These are phyloP conservation scores for Phanerotoma sp. DNA, from an alignment of 2,888 invertebrate genomes.

Conservation along the genomic window DNA sequence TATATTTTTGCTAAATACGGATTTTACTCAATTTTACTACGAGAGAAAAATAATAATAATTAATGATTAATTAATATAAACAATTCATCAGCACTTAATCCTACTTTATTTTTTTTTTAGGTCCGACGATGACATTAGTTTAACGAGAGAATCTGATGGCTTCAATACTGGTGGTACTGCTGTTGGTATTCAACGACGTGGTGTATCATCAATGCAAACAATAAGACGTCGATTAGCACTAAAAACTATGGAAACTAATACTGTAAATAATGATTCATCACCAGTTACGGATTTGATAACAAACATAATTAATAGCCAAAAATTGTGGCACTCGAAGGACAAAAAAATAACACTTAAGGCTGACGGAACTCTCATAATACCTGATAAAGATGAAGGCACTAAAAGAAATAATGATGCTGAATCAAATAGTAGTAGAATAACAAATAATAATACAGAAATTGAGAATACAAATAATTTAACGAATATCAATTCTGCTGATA, in stretches of 20 bases:
- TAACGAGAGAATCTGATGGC: conserved; percentile 29
- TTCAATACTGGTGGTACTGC: conserved; percentile 39
- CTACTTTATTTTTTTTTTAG: no score
- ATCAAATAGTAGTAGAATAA: conserved; percentile 1
- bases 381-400: conserved; percentile 31
- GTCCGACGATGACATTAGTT: conserved; percentile 39
- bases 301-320: conserved; percentile 71
- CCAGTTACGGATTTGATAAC: conserved; percentile 64
- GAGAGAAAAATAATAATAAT: conserved; percentile 2
- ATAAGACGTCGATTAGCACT: conserved; percentile 46
- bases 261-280: conserved; percentile 13
- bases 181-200: conserved; percentile 42
- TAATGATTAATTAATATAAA: neutral
- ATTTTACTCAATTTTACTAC: neutral
- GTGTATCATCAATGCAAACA: conserved; percentile 37
- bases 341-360: conserved; percentile 63
- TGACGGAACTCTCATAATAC: conserved; percentile 63
- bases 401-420: conserved; percentile 41
- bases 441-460: neutral
- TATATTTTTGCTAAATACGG: no score
- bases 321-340: conserved; percentile 67
- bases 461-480: neutral
- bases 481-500: conserved; percentile 41
- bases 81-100: neutral
- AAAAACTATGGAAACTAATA: conserved; percentile 42